Conservation (phyloP, 2,797 vertebrate genomes). For the Macropodus opercularis region DNA sequence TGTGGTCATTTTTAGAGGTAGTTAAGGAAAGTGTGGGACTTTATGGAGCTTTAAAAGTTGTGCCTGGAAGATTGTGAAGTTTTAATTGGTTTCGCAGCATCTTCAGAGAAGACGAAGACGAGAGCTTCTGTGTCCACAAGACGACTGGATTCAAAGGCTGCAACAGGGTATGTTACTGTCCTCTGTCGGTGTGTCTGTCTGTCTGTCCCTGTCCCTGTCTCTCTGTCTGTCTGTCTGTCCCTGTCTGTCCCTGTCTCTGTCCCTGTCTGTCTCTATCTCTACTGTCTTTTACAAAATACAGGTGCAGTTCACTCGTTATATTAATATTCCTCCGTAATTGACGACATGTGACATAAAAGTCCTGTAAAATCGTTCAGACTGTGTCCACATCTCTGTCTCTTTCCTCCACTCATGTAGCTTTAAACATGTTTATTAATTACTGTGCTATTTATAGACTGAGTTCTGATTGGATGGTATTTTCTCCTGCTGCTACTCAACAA, state of each 20-base stretch:
- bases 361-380: neutral
- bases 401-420: neutral
- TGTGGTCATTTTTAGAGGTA: neutral
- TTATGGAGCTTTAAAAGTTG: constrained; percentile 16
- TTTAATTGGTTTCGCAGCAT: constrained; percentile 35
- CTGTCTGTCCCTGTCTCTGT: too few relatives aligned
- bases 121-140: constrained; percentile 24
- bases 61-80: constrained; percentile 21
- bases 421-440: neutral
- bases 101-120: constrained; percentile 15
- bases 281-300: too few relatives aligned
- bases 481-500: neutral
- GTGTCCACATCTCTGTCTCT: neutral
- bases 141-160: constrained; percentile 27
- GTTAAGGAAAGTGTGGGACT: too few relatives aligned
- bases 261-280: too few relatives aligned
- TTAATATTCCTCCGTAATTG: neutral
- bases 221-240: too few relatives aligned
- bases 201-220: too few relatives aligned
- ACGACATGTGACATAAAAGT: neutral
- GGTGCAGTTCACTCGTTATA: neutral
- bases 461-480: constrained; percentile 1
- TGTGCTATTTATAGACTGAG: neutral
- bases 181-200: too few relatives aligned
- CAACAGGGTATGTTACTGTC: constrained; percentile 49